Evolutionary conservation across 2,797 vertebrate genomes (phyloP).

Genomic region (Agapornis canus): DNA sequence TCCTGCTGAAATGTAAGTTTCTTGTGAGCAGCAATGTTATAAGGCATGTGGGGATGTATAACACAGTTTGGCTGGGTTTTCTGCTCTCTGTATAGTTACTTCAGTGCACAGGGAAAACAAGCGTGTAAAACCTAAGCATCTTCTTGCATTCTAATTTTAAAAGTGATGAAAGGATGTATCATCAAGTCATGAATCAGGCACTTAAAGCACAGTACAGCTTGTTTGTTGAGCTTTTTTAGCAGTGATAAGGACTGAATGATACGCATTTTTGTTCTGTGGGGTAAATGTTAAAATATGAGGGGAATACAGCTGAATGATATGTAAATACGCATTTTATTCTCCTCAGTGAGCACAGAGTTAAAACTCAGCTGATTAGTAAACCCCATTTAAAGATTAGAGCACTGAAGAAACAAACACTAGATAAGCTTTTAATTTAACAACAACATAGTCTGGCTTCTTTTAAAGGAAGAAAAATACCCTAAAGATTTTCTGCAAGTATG

Average conservation of each 20-base stretch:
- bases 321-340: background rate
- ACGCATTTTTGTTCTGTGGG: background rate
- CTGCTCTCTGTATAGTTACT: background rate
- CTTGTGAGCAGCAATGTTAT: background rate
- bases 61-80: background rate
- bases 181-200: background rate
- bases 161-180: background rate
- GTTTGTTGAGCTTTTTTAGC: background rate
- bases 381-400: background rate
- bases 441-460: background rate
- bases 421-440: background rate
- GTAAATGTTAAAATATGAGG: background rate
- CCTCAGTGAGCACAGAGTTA: background rate
- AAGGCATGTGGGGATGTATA: accelerated
- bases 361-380: background rate
- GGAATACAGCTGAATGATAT: background rate
- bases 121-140: background rate
- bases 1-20: accelerated
- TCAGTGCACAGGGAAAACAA: background rate
- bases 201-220: background rate
- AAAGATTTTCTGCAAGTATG: background rate
- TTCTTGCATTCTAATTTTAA: background rate
- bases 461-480: background rate
- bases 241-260: background rate
- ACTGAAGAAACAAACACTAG: background rate